phyloP scores from a whole-genome alignment of 2,113 vertebrate genomes.

The Lipophrys pholis region DNA sequence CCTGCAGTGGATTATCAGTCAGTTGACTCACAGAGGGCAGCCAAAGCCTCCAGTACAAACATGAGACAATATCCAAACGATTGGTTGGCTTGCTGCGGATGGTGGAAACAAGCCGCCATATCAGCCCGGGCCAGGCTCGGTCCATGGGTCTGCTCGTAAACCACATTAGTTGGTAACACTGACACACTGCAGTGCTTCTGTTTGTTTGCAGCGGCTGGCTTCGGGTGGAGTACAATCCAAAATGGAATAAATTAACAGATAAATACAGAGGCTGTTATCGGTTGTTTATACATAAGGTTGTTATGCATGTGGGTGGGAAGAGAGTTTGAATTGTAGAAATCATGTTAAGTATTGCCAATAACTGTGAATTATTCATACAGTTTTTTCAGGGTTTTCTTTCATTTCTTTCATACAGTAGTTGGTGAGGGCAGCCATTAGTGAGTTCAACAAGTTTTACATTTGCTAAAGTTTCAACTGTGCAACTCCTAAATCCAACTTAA shows the following conservation, averaged over 20 bases:
- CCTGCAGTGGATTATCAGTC: constrained; percentile 74
- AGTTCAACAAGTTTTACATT: constrained; percentile 5
- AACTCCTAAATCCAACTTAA: not conserved
- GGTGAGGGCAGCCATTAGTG: not conserved
- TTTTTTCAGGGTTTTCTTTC: not conserved
- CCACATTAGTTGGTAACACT: constrained; percentile 44
- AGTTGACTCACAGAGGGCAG: constrained; percentile 73
- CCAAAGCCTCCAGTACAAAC: constrained; percentile 73
- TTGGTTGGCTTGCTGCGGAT: constrained; percentile 53
- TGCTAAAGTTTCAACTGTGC: constrained; percentile 7
- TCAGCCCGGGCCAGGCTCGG: constrained; percentile 64
- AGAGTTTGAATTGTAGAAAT: constrained; percentile 24
- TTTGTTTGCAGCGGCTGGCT: constrained; percentile 57
- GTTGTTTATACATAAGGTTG: constrained; percentile 38
- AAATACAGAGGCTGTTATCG: constrained; percentile 49
- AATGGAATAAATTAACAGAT: constrained; percentile 54
- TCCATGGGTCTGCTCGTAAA: constrained; percentile 54
- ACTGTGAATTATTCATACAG: not conserved
- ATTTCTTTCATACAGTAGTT: not conserved
- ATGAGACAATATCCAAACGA: constrained; percentile 75
- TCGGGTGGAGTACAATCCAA: constrained; percentile 36
- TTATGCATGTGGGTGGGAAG: constrained; percentile 25
- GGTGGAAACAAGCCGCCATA: constrained; percentile 63
- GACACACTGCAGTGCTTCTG: constrained; percentile 50
- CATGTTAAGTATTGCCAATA: constrained; percentile 20